Base-by-base conservation (phyloP, 2,113 vertebrate genomes). In the Oryzias woworae region DNA sequence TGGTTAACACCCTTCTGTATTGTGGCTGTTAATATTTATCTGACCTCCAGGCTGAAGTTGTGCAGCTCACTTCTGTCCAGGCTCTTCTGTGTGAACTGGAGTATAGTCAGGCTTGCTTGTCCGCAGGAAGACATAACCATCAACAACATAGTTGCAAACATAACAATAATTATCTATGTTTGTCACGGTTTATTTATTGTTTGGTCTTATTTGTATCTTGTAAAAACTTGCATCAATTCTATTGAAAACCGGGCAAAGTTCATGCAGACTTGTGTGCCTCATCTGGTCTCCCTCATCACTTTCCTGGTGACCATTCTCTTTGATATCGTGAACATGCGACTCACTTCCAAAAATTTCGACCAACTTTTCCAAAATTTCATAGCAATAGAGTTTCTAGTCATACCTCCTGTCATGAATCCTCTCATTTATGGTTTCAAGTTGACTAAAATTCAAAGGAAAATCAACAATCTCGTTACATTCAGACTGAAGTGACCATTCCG, bases 221-320 rank as follows among this genome's bases (percentile, higher is more conserved):
- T 75, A 5, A 65, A 16, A 69, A 75, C 0, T 0, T 65, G 53
- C 22, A 52, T 28, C 0, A 75, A 2, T 22, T 82, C 80, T 16
- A 72, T 56, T 44, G 77, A 78, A 0, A 62, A 68, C 51, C 69
- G 73, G 46, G 47, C 0, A 0, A 82, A 62, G 73, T 85, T 85
- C 22, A 68, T 82, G 66, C 83, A 85, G 71, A 85, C 83, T 0
- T 85, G 80, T 53, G 53, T 85, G 41, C 83, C 83, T 0, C 80
- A 85, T 62, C n/a, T 85, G 14, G 14, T 58, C 7, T 85, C 68
- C 61, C 46, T 85, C 10, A 0, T 52, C 4, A 75, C 58, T 0
- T 80, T 80, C 16, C 0, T 80, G 22, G 45, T 55, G 2, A 65
- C 45, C 2, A 47, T 80, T 6, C 0, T 80, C 15, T 75, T 80